phyloP scores from a whole-genome alignment of 2,797 vertebrate species.

The Crotalus adamanteus region DNA sequence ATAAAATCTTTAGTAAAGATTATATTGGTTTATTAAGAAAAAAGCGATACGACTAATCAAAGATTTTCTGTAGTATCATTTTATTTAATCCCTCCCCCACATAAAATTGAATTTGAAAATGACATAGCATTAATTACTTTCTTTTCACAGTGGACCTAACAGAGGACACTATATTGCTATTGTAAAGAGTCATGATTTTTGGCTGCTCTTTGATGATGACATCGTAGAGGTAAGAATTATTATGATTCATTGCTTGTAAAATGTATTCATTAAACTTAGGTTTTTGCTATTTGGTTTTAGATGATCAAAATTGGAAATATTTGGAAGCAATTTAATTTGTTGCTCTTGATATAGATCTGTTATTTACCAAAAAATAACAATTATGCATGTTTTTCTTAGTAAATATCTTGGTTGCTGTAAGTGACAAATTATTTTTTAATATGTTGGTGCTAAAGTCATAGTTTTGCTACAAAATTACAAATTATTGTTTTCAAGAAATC shows the following conservation, averaged over 20 bases:
- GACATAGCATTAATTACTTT: neutral
- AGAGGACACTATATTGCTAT: slow-evolving; percentile 85
- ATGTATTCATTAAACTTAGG: neutral
- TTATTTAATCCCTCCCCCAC: neutral
- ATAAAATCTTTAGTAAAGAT: neutral
- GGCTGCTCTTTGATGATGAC: slow-evolving; percentile 83
- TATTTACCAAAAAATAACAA: neutral
- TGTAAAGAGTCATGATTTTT: slow-evolving; percentile 84
- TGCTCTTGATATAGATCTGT: neutral
- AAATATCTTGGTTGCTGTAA: neutral
- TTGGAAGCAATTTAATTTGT: neutral
- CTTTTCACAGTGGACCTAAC: slow-evolving; percentile 77
- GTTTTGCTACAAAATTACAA: neutral
- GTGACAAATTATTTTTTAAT: neutral
- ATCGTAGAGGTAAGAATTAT: slow-evolving; percentile 79
- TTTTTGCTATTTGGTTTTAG: neutral
- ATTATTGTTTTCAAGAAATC: neutral
- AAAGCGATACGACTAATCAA: neutral
- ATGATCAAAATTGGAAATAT: neutral
- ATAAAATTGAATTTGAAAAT: neutral
- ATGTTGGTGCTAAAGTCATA: neutral
- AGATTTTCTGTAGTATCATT: neutral
- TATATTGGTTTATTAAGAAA: neutral
- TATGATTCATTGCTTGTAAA: neutral
- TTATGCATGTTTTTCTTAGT: neutral